Base-by-base conservation (phyloP, 2,888 invertebrate genomes). In the Eumerus sabulonum region DNA sequence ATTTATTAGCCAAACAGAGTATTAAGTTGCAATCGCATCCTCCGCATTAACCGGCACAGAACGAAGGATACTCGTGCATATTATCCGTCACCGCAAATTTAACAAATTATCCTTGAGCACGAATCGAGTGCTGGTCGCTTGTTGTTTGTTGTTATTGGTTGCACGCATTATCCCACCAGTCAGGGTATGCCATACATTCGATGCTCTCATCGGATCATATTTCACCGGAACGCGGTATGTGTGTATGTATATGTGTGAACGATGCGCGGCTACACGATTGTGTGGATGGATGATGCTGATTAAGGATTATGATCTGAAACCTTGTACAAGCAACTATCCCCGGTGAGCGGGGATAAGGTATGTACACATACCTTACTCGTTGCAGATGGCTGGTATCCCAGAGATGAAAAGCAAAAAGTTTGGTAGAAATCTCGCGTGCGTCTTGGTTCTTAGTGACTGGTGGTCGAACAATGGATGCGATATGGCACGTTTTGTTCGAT, bases 41-140 rank as follows among this genome's bases (percentile, higher is more conserved):
- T 54, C 48, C 38, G 13, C 42, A 48, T 27, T 7, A 27, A 27
- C 56, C 36, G 56, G 62, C 38, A 59, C 45, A 44, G 13, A 62
- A 54, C 62, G 40, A 51, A 57, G 57, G 66, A 77, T 72, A 62
- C 53, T 59, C 57, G 18, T 72, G 73, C 77, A 77, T 73, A 77
- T 73, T 74, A 79, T 74, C 63, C 79, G 79, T 79, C 79, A 74
- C 79, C 79, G 74, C 74, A 79, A 68, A 79, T 74, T 79, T 82
- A 81, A 82, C 82, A 82, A 82, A 82, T 82, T 82, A 82, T 82
- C 82, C 82, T 76, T 76, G 70, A 82, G 81, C 82, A 82, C 82
- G 82, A 82, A 81, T 60, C 68, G 64, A 74, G 68, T 63, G 63
- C 27, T 27, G 27, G 27, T 27, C 27, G 3, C 3, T 27, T 27